Evolutionary conservation across 2,113 vertebrate species (phyloP).

Genomic region (Sorex araneus): DNA sequence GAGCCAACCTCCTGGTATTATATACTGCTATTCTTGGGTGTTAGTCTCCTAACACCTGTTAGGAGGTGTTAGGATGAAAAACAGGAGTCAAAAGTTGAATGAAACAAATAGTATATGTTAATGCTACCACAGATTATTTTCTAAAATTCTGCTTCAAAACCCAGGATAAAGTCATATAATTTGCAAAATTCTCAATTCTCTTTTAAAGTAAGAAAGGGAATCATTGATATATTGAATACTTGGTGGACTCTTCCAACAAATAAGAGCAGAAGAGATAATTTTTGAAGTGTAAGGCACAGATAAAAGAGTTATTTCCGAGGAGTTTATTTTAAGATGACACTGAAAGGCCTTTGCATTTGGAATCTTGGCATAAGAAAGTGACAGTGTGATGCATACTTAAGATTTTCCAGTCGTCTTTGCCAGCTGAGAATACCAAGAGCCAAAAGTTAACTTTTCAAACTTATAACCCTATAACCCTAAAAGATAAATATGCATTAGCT

Average conservation of each 20-base stretch:
- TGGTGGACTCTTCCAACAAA: background rate
- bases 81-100: background rate
- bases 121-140: background rate
- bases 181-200: background rate
- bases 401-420: background rate
- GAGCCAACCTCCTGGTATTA: no score
- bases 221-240: background rate
- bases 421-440: background rate
- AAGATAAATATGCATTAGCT: background rate
- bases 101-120: background rate
- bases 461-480: background rate
- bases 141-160: background rate
- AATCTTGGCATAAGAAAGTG: background rate
- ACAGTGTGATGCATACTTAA: no score
- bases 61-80: no score
- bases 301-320: background rate
- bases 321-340: no score
- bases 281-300: background rate
- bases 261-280: background rate
- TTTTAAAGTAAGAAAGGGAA: background rate
- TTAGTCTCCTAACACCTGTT: no score
- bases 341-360: background rate
- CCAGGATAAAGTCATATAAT: background rate
- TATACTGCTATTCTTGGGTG: no score
- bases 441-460: background rate